Evolutionary conservation across 2,113 vertebrate genomes (phyloP), one percentile per base, ranked within the genome.

Genomic region (Tamias sibiricus): DNA sequence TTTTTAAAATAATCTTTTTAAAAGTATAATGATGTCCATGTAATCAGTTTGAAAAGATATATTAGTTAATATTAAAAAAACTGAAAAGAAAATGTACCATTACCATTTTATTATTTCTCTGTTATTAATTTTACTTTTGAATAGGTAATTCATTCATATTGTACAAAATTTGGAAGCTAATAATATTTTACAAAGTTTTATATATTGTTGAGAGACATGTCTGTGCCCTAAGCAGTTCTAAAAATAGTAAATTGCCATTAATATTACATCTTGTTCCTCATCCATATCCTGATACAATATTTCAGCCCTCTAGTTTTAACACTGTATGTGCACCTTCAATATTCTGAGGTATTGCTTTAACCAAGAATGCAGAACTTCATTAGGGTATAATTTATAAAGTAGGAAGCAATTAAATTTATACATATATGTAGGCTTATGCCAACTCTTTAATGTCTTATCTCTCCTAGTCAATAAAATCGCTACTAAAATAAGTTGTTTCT

Each of bases 71-170:
- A 71, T 62, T 79, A 1, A 26, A 89, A 87, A 93, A 94, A 59
- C 95, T 90, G 68, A 91, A 86, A 86, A 72, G 17, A 42, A 93
- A 79, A 32, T 52, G 35, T 16, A 57, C 22, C 35, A 24, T 30
- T 49, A 75, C 2, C 28, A 35, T 62, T 93, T 40, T 82, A 86
- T 40, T 82, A 90, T 81, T 81, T 52, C 20, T 10, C 13, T 57
- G 49, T 11, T 69, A 24, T 74, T 68, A 35, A 54, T 49, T 95
- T 87, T 94, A 79, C 28, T 92, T 94, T 94, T 75, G 20, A 93
- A 92, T 74, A 68, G 71, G 32, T 68, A 89, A 92, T 74, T 89
- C 10, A 85, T 75, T 96, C 49, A 74, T 30, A 52, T 28, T 47
- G 17, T 80, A 94, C 2, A 74, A 95, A 64, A 69, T 82, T 96